Conservation (phyloP, 2,797 vertebrate species). For the Eulemur coronatus region DNA sequence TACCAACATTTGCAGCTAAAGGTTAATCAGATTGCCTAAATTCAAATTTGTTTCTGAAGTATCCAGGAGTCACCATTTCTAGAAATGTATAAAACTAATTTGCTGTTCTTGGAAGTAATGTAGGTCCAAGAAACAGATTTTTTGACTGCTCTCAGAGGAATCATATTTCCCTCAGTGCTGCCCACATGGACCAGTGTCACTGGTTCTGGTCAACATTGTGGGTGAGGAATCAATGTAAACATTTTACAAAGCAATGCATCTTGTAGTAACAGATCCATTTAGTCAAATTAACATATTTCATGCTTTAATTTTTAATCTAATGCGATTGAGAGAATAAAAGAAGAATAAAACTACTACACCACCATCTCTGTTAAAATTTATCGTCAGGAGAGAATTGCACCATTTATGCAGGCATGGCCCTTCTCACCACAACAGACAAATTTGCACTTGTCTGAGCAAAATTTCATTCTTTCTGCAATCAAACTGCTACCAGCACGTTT, state of each 20-base stretch:
- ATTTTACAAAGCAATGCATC: neutral
- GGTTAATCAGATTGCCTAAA: conserved; percentile 22
- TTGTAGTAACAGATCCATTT: neutral
- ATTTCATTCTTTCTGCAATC: conserved; percentile 52
- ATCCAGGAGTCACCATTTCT: neutral
- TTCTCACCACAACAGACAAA: conserved; percentile 25
- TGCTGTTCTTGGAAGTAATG: neutral
- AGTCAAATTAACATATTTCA: neutral
- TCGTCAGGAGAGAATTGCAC: neutral
- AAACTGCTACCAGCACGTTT: conserved; percentile 63
- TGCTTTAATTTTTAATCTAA: conserved; percentile 28
- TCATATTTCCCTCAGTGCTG: neutral
- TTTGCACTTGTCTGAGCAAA: conserved; percentile 39
- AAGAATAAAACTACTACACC: neutral
- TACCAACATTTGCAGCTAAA: conserved; percentile 5
- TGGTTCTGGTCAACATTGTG: neutral
- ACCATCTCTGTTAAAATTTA: neutral
- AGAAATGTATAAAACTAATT: conserved; percentile 8
- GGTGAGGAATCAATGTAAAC: neutral
- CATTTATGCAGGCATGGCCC: neutral
- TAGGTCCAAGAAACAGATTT: neutral
- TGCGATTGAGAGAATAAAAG: neutral
- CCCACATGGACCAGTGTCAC: neutral
- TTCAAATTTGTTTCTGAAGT: conserved; percentile 27
- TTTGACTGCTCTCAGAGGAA: neutral